phyloP scores from a whole-genome alignment of 1,140 invertebrate species.

The Psix sp. region DNA sequence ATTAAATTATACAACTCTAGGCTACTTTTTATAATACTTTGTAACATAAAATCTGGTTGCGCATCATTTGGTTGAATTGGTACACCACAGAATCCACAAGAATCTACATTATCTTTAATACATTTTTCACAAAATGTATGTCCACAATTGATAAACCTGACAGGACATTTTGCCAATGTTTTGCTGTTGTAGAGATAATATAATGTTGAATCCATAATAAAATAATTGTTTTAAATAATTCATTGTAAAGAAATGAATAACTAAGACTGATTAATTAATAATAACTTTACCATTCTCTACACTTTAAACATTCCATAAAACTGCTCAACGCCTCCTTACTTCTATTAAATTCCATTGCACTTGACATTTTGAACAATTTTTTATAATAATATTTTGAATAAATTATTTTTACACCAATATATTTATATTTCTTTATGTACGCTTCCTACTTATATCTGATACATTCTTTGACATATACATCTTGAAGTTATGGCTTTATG shows the following conservation, averaged over 20 bases:
- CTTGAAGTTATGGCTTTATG: too few relatives aligned
- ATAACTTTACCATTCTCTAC: slow-evolving; percentile 25
- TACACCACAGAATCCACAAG: slow-evolving; percentile 61
- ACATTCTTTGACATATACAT: too few relatives aligned
- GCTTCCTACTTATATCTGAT: too few relatives aligned
- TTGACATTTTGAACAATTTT: neutral
- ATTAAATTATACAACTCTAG: slow-evolving; percentile 53
- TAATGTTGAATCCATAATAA: too few relatives aligned
- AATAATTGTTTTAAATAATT: neutral
- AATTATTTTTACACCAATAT: too few relatives aligned
- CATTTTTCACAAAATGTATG: slow-evolving; percentile 68
- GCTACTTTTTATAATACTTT: slow-evolving; percentile 60
- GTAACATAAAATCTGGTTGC: slow-evolving; percentile 53
- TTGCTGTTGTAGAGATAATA: too few relatives aligned
- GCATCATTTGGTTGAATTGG: slow-evolving; percentile 62
- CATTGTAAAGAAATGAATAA: neutral
- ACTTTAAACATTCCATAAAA: slow-evolving; percentile 32
- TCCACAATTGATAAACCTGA: slow-evolving; percentile 62
- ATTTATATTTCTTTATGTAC: too few relatives aligned
- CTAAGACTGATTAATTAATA: neutral
- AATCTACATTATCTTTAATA: slow-evolving; percentile 14
- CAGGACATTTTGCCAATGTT: slow-evolving; percentile 37
- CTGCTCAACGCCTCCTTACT: slow-evolving; percentile 14
- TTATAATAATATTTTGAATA: too few relatives aligned
- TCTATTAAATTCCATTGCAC: slow-evolving; percentile 7